Conservation (phyloP, 2,888 invertebrate genomes). For the Eledona agricola region DNA sequence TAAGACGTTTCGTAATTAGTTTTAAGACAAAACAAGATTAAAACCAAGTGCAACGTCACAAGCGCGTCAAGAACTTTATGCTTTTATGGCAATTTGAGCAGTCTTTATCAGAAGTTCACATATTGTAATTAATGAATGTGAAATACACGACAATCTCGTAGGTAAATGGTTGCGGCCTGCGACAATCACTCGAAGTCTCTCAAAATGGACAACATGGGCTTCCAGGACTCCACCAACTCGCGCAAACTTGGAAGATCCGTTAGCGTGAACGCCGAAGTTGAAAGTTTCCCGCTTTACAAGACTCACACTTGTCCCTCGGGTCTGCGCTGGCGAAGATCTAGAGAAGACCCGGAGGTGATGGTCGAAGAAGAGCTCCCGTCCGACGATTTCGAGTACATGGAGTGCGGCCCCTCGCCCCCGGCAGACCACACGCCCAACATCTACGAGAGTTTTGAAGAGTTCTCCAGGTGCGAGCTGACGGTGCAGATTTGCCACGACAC, state of each 20-base stretch:
- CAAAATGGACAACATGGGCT: conserved; percentile 61
- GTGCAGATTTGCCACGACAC: conserved; percentile 79
- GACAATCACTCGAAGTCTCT: conserved; percentile 48
- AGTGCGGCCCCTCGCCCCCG: conserved; percentile 81
- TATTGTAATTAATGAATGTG: no score
- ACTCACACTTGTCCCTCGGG: conserved; percentile 49
- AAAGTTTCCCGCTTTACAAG: conserved; percentile 59
- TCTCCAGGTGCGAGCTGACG: conserved; percentile 70
- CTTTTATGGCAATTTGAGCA: background rate
- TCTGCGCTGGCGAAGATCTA: conserved; percentile 53
- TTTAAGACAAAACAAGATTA: conserved; percentile 4
- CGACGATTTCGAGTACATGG: conserved; percentile 79
- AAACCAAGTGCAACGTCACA: no score
- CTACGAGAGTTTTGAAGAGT: conserved; percentile 82
- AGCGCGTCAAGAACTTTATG: background rate
- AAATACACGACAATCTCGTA: no score
- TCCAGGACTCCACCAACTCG: conserved; percentile 51
- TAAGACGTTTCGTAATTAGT: conserved; percentile 9
- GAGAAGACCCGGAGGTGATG: conserved; percentile 59
- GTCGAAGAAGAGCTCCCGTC: conserved; percentile 75
- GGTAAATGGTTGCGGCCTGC: conserved; percentile 58
- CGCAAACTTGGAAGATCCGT: conserved; percentile 61
- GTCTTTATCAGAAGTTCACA: conserved; percentile 7
- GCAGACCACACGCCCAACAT: conserved; percentile 83
- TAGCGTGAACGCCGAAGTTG: conserved; percentile 60